Percentiles rank a stretch among this genome's conserved stretches.
These are phyloP conservation scores for Akabosia matsudoensis DNA, from an alignment of 1,140 invertebrate species.

Conservation along the genomic window DNA sequence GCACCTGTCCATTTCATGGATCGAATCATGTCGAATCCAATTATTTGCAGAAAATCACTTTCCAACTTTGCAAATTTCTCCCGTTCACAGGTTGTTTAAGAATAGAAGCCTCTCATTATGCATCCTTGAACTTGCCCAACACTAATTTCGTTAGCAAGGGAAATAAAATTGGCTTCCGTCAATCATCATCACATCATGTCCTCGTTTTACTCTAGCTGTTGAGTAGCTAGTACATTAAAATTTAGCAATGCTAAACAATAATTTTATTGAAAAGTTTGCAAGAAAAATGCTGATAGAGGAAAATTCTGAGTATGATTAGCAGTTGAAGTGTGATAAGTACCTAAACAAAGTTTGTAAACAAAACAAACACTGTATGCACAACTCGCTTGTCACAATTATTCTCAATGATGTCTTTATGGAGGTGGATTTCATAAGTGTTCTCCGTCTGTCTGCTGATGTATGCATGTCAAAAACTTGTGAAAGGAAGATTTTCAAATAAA, in stretches of 20 bases:
- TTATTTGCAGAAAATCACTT: too few species aligned
- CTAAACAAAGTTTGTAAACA: background rate
- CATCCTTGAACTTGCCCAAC: constrained; percentile 20
- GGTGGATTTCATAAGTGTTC: too few species aligned
- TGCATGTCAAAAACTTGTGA: background rate
- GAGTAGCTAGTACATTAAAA: background rate
- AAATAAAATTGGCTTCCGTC: constrained; percentile 40
- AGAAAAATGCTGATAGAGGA: background rate
- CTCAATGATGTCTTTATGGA: too few species aligned
- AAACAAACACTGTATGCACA: background rate
- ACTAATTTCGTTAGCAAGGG: constrained; percentile 3
- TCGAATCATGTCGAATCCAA: too few species aligned
- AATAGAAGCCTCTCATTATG: too few species aligned
- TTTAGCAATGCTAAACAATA: too few species aligned
- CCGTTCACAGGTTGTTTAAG: too few species aligned
- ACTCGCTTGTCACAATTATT: too few species aligned
- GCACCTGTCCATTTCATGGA: too few species aligned
- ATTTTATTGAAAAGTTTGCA: too few species aligned
- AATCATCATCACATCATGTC: constrained; percentile 45
- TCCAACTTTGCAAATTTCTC: too few species aligned
- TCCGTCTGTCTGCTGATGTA: too few species aligned
- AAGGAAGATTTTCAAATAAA: background rate
- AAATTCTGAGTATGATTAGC: background rate
- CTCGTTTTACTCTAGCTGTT: constrained; percentile 23
- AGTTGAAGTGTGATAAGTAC: background rate